Percentiles rank a stretch among this genome's conserved stretches.
Evolutionary conservation across 2,113 vertebrate species (phyloP).

Genomic region (Archocentrus centrarchus): DNA sequence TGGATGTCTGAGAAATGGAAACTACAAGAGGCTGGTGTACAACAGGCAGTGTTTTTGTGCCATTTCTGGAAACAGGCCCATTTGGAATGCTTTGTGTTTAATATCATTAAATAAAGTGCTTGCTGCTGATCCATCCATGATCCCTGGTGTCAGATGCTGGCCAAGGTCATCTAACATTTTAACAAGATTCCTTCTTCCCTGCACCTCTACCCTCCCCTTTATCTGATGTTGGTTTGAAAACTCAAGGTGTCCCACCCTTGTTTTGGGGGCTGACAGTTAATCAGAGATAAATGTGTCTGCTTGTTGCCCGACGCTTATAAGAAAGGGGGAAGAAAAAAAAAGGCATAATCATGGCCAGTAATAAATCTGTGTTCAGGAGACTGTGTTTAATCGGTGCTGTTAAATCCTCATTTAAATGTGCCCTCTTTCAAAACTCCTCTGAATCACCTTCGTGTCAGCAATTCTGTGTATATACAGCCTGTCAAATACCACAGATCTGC

Average conservation of each 20-base stretch:
- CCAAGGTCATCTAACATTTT: slow-evolving; percentile 83
- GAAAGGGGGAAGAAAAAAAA: neutral
- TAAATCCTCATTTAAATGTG: slow-evolving; percentile 76
- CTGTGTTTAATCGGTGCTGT: slow-evolving; percentile 68
- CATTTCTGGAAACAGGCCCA: slow-evolving; percentile 62
- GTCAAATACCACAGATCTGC: slow-evolving; percentile 21
- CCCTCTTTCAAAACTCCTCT: slow-evolving; percentile 63
- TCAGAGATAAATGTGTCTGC: slow-evolving; percentile 66
- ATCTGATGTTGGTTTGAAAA: slow-evolving; percentile 71
- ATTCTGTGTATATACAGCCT: slow-evolving; percentile 29
- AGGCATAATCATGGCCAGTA: slow-evolving; percentile 49
- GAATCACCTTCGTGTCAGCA: slow-evolving; percentile 60
- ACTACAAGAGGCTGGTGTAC: slow-evolving; percentile 43
- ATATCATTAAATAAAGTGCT: slow-evolving; percentile 84
- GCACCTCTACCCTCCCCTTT: slow-evolving; percentile 45
- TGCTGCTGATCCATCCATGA: slow-evolving; percentile 75
- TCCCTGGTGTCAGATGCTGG: slow-evolving; percentile 78
- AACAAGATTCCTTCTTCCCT: slow-evolving; percentile 78
- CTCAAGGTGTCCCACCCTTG: slow-evolving; percentile 69
- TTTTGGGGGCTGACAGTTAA: slow-evolving; percentile 51
- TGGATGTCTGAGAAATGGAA: slow-evolving; percentile 14
- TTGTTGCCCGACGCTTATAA: slow-evolving; percentile 57
- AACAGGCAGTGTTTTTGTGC: slow-evolving; percentile 43
- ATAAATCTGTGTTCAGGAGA: slow-evolving; percentile 62
- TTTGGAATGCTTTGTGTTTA: slow-evolving; percentile 68